These are phyloP conservation scores for Paragorgia papillata DNA, from an alignment of 92 coral and sea anemone species.

Conservation along the genomic window DNA sequence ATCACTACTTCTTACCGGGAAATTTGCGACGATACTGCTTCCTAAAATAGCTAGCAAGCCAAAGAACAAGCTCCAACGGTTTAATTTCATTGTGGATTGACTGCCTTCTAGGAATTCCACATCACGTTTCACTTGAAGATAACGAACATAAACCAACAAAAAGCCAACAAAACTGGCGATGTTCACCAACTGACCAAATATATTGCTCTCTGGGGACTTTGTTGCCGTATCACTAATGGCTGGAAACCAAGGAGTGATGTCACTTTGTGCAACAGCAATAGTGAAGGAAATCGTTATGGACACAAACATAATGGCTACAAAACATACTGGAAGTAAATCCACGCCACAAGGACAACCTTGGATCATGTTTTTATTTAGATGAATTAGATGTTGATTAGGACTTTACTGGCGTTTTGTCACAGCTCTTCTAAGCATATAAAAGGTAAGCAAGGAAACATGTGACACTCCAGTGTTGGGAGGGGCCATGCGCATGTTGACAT, in stretches of 20 bases:
- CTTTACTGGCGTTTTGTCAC: no score
- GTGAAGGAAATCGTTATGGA: constrained; percentile 70
- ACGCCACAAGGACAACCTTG: constrained; percentile 27
- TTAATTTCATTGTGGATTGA: constrained; percentile 62
- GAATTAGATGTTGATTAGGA: no score
- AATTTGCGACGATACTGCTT: constrained; percentile 79
- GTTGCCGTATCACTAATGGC: constrained; percentile 65
- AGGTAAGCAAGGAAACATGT: no score
- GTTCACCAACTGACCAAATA: constrained; percentile 78
- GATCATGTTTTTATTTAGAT: not conserved
- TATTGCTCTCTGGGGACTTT: constrained; percentile 75
- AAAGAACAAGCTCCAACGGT: constrained; percentile 61
- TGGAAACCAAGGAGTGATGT: constrained; percentile 79
- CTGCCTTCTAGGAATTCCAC: constrained; percentile 84
- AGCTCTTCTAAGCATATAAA: no score
- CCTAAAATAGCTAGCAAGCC: constrained; percentile 75
- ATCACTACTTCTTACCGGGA: constrained; percentile 83
- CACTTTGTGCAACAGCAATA: constrained; percentile 54
- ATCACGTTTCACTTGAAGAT: constrained; percentile 81
- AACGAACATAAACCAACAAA: constrained; percentile 68
- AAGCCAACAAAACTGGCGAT: constrained; percentile 64
- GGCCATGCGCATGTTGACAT: no score
- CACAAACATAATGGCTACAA: constrained; percentile 52
- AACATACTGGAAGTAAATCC: constrained; percentile 71
- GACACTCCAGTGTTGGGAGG: no score